These are phyloP conservation scores for Phortica okadai DNA, from an alignment of 2,888 invertebrate species.

Conservation along the genomic window DNA sequence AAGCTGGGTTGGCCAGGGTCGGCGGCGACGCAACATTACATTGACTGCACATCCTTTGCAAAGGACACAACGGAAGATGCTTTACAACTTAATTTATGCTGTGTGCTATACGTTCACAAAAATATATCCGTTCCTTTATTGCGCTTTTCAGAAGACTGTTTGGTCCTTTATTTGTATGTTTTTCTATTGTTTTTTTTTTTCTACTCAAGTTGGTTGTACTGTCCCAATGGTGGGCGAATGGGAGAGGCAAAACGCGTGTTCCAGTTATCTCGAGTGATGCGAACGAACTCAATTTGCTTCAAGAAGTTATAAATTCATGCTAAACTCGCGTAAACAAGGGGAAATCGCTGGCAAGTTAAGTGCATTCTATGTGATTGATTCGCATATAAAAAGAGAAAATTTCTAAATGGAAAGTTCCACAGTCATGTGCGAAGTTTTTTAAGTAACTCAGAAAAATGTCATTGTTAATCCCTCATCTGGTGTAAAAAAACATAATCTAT, in stretches of 20 bases:
- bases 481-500: too few relatives aligned
- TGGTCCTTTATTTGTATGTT: neutral
- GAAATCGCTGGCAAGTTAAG: constrained; percentile 24
- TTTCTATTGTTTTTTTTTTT: neutral
- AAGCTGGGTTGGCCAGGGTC: constrained; percentile 22
- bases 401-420: neutral
- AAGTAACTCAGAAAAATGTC: too few relatives aligned
- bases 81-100: constrained; percentile 40
- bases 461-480: too few relatives aligned
- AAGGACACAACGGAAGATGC: constrained; percentile 59
- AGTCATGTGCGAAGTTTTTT: neutral
- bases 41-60: constrained; percentile 46
- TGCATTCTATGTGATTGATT: constrained; percentile 27
- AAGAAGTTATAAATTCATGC: constrained; percentile 29
- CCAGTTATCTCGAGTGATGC: neutral
- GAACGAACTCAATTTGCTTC: constrained; percentile 31
- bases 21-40: constrained; percentile 49
- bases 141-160: neutral
- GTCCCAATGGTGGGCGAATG: neutral
- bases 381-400: neutral
- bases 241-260: neutral
- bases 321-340: constrained; percentile 24
- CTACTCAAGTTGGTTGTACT: neutral
- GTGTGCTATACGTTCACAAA: constrained; percentile 33
- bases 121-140: constrained; percentile 46